phyloP scores from a whole-genome alignment of 2,113 vertebrate genomes.

The Zosterops japonicus region DNA sequence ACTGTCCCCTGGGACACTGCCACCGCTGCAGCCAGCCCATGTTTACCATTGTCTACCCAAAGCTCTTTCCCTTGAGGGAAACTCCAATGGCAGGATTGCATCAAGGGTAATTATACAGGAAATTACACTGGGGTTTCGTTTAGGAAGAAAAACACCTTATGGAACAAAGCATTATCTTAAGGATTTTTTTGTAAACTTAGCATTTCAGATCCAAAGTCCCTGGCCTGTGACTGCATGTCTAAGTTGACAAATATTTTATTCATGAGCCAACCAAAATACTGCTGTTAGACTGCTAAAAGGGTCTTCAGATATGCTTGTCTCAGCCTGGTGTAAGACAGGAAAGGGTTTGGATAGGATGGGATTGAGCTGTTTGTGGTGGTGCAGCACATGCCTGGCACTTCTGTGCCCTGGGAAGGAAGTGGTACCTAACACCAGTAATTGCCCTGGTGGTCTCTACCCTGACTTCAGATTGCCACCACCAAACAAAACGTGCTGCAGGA shows the following conservation, averaged over 20 bases:
- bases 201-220: not conserved
- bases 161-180: not conserved
- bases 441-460: not conserved
- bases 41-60: conserved; percentile 97
- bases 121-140: conserved; percentile 43
- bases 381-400: not conserved
- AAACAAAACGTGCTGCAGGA: not conserved
- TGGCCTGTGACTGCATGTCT: not conserved
- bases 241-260: not conserved
- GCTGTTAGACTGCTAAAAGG: not conserved
- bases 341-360: not conserved
- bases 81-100: conserved; percentile 92
- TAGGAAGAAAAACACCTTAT: conserved; percentile 2
- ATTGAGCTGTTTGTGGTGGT: not conserved
- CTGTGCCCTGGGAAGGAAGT: not conserved
- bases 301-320: not conserved
- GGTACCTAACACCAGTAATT: not conserved
- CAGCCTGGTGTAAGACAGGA: not conserved
- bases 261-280: not conserved
- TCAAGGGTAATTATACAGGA: conserved; percentile 83
- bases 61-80: conserved; percentile 91
- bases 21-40: conserved; percentile 95
- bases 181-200: not conserved
- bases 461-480: not conserved
- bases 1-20: conserved; percentile 92